A percentile compares a stretch with the other conserved stretches of the same genome.
These are phyloP conservation scores for Donacobius atricapilla DNA, from an alignment of 2,113 vertebrate species.

Conservation along the genomic window DNA sequence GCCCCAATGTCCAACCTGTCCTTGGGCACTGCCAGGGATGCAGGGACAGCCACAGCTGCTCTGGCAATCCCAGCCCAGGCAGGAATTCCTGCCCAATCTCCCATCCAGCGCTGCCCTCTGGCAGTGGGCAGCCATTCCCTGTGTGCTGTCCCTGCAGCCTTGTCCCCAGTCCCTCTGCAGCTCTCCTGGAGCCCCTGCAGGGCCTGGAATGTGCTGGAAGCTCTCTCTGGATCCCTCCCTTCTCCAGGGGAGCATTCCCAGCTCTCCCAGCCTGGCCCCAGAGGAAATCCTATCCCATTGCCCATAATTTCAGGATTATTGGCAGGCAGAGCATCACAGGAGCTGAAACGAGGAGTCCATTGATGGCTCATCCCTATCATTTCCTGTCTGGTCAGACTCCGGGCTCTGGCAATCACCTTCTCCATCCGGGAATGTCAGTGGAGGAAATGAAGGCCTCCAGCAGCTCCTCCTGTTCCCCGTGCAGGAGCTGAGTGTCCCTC, in stretches of 20 bases:
- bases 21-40: background rate
- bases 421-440: background rate
- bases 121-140: background rate
- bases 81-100: background rate
- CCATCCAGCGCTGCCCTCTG: background rate
- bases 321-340: background rate
- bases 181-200: background rate
- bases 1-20: background rate
- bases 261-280: background rate
- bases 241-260: background rate
- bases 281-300: background rate
- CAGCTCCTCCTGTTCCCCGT: background rate
- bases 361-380: fast-evolving
- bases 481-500: background rate
- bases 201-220: fast-evolving
- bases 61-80: background rate
- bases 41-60: background rate
- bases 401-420: fast-evolving
- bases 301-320: background rate
- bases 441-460: background rate
- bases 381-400: background rate
- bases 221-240: fast-evolving
- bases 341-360: background rate
- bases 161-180: background rate
- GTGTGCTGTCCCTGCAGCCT: background rate